These are phyloP conservation scores for Calephelis nemesis DNA, from an alignment of 1,140 invertebrate species.

Conservation along the genomic window DNA sequence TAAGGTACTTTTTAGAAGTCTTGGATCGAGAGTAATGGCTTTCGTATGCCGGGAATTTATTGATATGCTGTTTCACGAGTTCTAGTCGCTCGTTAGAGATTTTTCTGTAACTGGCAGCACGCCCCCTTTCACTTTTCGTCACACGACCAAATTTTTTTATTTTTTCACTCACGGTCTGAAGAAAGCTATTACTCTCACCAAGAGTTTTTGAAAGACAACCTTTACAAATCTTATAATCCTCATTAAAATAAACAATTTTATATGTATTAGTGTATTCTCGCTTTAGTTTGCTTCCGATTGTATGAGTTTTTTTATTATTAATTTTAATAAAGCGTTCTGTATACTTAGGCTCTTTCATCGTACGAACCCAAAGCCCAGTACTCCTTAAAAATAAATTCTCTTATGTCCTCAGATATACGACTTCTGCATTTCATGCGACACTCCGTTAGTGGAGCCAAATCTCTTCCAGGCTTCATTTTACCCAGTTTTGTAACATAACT, in stretches of 20 bases:
- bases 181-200: too few relatives aligned
- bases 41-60: neutral
- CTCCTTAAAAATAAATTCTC: slow-evolving; percentile 1
- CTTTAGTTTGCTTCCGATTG: neutral
- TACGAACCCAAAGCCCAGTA: slow-evolving; percentile 8
- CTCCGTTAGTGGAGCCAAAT: slow-evolving; percentile 1
- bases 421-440: neutral
- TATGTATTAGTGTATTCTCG: too few relatives aligned
- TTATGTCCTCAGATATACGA: neutral
- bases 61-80: too few relatives aligned
- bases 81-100: too few relatives aligned
- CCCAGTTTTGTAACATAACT: slow-evolving; percentile 20
- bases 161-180: too few relatives aligned
- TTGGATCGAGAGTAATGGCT: neutral
- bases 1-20: neutral
- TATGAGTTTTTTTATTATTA: neutral
- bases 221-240: too few relatives aligned
- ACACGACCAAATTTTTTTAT: too few relatives aligned
- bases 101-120: too few relatives aligned
- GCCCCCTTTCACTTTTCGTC: too few relatives aligned
- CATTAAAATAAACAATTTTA: too few relatives aligned
- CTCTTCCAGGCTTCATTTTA: neutral
- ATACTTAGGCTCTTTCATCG: slow-evolving; percentile 6
- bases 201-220: too few relatives aligned
- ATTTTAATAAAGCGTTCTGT: neutral